Evolutionary conservation across 2,888 invertebrate species (phyloP), one percentile per base, ranked within the genome.

Genomic region (Hyposoter dolosus): DNA sequence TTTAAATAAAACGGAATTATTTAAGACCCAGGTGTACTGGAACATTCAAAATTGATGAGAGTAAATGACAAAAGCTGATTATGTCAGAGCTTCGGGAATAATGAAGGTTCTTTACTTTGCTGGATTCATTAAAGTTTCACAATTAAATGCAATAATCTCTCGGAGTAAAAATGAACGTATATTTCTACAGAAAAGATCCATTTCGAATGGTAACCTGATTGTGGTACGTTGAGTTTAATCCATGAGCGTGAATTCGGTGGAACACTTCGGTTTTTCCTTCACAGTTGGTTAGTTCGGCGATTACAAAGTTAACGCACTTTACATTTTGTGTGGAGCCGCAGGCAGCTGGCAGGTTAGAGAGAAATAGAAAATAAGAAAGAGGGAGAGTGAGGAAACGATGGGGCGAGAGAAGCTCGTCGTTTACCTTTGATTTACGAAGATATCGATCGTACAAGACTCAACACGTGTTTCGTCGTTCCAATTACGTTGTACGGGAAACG

Each of bases 401-500:
- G 56, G 53, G 50, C 17, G 63, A 47, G 56, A 47, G 76, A 35
- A 69, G 47, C 45, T 75, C 78, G 71, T 82, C 63, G 69, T 82
- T 86, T 75, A 79, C 82, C 82, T 80, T 81, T 80, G 83, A 87
- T 81, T 83, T 85, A 85, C 68, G 74, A 82, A 83, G 82, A 87
- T 83, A 83, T 85, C 82, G 85, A 85, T 84, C 85, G 82, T 68
- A 80, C 76, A 83, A 85, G 82, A 83, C 80, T 84, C 85, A 83
- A 87, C 88, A 85, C 84, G 87, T 88, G 88, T 87, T 84, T 69
- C 82, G 69, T 71, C 82, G 68, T 82, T 84, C 84, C 88, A 88
- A 88, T 88, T 88, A 86, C 85, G 71, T 87, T 87, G 87, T 84
- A 88, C 87, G 84, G 85, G 88, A 88, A 88, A 88, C 81, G 82